Percentiles rank a stretch among this genome's conserved stretches.
phyloP scores from a whole-genome alignment of 2,888 invertebrate genomes.

The Synanthedon formicaeformis region DNA sequence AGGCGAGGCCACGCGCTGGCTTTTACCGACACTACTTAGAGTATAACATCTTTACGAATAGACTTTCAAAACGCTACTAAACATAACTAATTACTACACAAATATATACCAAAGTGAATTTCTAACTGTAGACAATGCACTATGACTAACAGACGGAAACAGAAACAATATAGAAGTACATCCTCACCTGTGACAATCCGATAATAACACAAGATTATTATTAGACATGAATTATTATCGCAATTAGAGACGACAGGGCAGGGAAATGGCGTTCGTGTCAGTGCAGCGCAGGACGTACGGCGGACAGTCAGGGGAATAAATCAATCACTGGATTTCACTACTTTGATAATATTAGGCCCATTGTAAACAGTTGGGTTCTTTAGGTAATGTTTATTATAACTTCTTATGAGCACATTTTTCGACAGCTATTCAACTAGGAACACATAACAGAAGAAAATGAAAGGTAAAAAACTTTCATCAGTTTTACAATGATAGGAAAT shows the following conservation, averaged over 20 bases:
- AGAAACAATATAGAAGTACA: not conserved
- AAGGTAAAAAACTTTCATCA: too few relatives aligned
- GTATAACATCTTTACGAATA: too few relatives aligned
- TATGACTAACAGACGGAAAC: not conserved
- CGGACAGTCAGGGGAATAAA: constrained; percentile 23
- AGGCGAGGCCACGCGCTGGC: too few relatives aligned
- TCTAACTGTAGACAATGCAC: not conserved
- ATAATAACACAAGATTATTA: constrained; percentile 64
- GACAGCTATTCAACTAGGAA: too few relatives aligned
- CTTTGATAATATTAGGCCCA: not conserved
- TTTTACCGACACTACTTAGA: too few relatives aligned
- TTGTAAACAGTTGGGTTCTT: not conserved
- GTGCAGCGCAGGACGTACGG: constrained; percentile 16
- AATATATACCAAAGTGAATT: too few relatives aligned
- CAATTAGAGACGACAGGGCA: constrained; percentile 54
- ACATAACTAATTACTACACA: too few relatives aligned
- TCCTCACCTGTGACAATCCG: constrained; percentile 39
- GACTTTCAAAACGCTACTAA: too few relatives aligned
- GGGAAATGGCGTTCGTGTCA: constrained; percentile 38
- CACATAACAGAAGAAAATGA: too few relatives aligned
- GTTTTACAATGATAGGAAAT: too few relatives aligned
- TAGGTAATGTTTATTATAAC: not conserved
- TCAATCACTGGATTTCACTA: constrained; percentile 19
- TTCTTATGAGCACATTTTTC: too few relatives aligned
- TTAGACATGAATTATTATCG: constrained; percentile 63